Percentiles rank a stretch among this genome's conserved stretches.
Evolutionary conservation across 1,140 invertebrate genomes (phyloP).

Genomic region (Acromyrmex charruanus): DNA sequence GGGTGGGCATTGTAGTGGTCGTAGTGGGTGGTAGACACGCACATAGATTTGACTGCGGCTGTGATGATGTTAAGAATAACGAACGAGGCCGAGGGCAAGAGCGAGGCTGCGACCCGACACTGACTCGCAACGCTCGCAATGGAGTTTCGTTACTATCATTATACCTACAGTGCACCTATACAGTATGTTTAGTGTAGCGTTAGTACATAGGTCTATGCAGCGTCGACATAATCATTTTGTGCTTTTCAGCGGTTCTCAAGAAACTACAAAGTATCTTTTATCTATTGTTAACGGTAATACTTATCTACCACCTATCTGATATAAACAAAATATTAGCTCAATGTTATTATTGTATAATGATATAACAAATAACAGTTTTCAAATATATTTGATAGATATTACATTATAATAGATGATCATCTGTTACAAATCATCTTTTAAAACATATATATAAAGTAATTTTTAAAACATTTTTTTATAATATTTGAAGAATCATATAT

Average conservation of each 20-base stretch:
- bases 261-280: neutral
- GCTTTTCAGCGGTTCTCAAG: conserved; percentile 36
- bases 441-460: neutral
- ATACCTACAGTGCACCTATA: conserved; percentile 29
- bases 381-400: neutral
- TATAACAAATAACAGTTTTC: neutral
- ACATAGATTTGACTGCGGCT: conserved; percentile 67
- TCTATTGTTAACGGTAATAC: neutral
- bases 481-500: neutral
- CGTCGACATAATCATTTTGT: conserved; percentile 4
- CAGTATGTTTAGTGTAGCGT: conserved; percentile 17
- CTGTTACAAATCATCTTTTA: neutral
- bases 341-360: neutral
- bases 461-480: neutral
- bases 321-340: neutral
- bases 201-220: conserved; percentile 25
- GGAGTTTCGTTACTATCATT: conserved; percentile 62
- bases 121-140: conserved; percentile 34
- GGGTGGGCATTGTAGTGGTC: neutral
- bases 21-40: conserved; percentile 49
- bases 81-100: conserved; percentile 71
- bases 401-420: neutral
- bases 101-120: conserved; percentile 70
- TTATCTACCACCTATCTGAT: neutral
- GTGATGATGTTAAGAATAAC: conserved; percentile 73